Percentiles rank a stretch among this genome's conserved stretches.
Evolutionary conservation across 2,888 invertebrate species (phyloP).

Genomic region (Campoplex capitator): DNA sequence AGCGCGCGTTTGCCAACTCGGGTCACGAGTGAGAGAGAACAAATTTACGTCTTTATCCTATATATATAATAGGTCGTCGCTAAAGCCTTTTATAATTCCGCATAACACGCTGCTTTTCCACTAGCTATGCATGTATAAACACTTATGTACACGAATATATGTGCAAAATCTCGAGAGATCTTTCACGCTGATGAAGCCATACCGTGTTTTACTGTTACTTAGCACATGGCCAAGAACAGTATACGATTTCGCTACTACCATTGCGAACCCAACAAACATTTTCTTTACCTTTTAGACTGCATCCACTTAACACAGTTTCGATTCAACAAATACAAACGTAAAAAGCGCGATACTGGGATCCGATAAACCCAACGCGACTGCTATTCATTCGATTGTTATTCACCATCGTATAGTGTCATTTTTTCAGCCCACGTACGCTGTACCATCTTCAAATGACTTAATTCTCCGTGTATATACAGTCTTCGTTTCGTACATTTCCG

Average conservation of each 20-base stretch:
- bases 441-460: not conserved
- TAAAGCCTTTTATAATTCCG: conserved; percentile 47
- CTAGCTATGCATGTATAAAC: conserved; percentile 4
- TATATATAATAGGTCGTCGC: conserved; percentile 40
- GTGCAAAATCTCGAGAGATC: conserved; percentile 36
- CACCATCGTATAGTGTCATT: not conserved
- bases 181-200: conserved; percentile 51
- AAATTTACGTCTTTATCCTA: conserved; percentile 48
- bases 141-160: not conserved
- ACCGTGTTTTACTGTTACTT: conserved; percentile 35
- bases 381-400: conserved; percentile 18
- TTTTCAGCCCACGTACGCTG: not conserved
- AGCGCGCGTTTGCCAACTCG: conserved; percentile 52
- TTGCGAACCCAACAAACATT: not conserved
- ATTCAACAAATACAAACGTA: conserved; percentile 22
- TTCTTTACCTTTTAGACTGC: conserved; percentile 36
- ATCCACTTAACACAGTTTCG: conserved; percentile 39
- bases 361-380: conserved; percentile 41
- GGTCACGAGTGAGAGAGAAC: not conserved
- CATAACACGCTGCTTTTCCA: conserved; percentile 28
- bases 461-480: not conserved
- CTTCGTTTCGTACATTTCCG: not conserved
- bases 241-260: conserved; percentile 16
- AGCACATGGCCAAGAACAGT: not conserved
- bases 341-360: not conserved